Evolutionary conservation across 2,113 vertebrate species (phyloP), one percentile per base, ranked within the genome.

Genomic region (Mesembrinibis cayennensis): DNA sequence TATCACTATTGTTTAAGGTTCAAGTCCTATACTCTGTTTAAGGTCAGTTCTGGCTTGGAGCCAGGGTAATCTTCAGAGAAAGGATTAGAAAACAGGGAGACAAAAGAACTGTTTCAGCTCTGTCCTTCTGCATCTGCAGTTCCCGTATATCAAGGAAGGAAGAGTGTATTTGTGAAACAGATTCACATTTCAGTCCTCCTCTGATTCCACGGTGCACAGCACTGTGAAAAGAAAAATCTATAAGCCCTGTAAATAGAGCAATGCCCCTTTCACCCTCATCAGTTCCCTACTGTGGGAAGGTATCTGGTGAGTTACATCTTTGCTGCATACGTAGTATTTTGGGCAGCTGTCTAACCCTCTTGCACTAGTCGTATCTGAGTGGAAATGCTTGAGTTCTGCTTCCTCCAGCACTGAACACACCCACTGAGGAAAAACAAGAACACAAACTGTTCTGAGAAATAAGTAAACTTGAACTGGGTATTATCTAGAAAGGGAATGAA

Each of bases 31-130:
- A 63, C 45, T 79, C 65, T 76, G 52, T 63, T 92, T 88, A 91
- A 85, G 82, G 76, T 81, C 63, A 86, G 12, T 69, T 85, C 63
- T 93, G 95, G 95, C 80, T 65, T 65, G 34, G 13, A 83, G 91
- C 84, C 90, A 95, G 65, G 6, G 18, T 23, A 91, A 80, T 71
- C 65, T 82, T 94, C 78, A 87, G 93, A 95, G 73, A 91, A 95
- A 71, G 36, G 25, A 84, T 69, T 72, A 93, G 63, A 84, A 94
- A 94, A 94, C 55, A 93, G 38, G 21, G 76, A 95, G 52, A 92
- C 72, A 95, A 95, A 96, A 92, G 70, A 95, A 77, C 20, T 62
- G 70, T 58, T 95, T 89, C 84, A 76, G 78, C 20, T 30, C 25
- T 62, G 50, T 7, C 53, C 40, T 29, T 11, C 58, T 58, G n/a